Conservation (phyloP, 2,113 vertebrate species). For the Marcusenius ussheri region DNA sequence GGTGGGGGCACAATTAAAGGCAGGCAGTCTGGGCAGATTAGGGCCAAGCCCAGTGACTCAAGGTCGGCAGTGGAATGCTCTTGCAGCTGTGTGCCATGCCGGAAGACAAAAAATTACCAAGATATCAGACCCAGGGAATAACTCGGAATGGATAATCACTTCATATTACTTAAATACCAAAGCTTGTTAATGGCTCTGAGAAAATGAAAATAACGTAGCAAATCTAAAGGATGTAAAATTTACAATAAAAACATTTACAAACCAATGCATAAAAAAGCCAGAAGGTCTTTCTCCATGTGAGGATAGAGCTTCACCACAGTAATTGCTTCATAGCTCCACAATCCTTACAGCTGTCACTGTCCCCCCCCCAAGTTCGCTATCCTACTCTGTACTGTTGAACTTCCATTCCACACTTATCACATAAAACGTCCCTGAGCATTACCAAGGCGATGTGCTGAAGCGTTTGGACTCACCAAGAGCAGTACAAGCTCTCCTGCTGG, state of each 20-base stretch:
- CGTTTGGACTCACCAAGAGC: slow-evolving; percentile 75
- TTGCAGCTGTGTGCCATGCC: neutral
- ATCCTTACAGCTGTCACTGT: neutral
- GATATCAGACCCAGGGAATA: neutral
- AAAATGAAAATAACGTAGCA: neutral
- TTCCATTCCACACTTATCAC: neutral
- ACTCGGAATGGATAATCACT: neutral
- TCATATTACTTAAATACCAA: neutral
- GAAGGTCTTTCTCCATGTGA: neutral
- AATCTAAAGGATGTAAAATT: neutral
- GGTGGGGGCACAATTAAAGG: slow-evolving; percentile 16
- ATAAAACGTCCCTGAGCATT: neutral
- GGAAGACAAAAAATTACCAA: neutral
- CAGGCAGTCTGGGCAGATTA: neutral
- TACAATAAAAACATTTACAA: neutral
- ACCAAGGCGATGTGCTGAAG: neutral
- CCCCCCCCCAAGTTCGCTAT: neutral
- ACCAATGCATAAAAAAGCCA: neutral
- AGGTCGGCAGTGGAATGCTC: neutral
- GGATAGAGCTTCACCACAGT: neutral
- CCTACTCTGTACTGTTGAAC: neutral
- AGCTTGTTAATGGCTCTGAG: neutral
- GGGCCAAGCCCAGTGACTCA: neutral
- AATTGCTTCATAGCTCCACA: neutral
- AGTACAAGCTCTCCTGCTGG: slow-evolving; percentile 83